Evolutionary conservation across 2,113 vertebrate genomes (phyloP).

Genomic region (Chamaea fasciata): DNA sequence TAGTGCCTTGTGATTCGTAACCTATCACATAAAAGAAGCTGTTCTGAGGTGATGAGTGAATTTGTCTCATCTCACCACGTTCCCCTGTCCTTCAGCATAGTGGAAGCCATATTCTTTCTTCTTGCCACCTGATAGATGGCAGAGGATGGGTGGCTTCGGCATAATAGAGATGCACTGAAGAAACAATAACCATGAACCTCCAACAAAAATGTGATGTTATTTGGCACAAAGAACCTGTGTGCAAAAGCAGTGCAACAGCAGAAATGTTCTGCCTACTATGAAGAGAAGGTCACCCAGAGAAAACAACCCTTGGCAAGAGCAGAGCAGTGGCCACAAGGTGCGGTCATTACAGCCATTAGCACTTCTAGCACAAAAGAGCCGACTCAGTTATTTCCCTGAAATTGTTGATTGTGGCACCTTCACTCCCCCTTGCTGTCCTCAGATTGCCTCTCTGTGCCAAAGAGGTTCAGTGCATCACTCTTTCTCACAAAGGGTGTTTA

Average conservation of each 20-base stretch:
- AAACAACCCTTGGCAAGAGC: background rate
- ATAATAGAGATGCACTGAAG: background rate
- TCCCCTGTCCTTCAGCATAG: background rate
- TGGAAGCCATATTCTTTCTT: background rate
- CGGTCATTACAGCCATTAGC: background rate
- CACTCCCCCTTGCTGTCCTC: background rate
- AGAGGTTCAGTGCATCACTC: background rate
- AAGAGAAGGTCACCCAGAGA: background rate
- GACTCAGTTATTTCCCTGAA: background rate
- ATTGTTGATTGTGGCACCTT: background rate
- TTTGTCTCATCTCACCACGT: background rate
- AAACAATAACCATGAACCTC: background rate
- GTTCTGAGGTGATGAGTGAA: background rate
- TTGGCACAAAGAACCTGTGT: background rate
- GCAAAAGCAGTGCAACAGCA: background rate
- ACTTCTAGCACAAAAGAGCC: background rate
- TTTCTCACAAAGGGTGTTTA: background rate
- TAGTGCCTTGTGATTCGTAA: background rate
- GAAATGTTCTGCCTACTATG: background rate
- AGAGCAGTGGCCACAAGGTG: background rate
- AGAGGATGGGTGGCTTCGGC: background rate
- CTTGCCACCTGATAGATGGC: background rate
- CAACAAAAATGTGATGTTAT: background rate
- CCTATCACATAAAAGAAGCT: background rate
- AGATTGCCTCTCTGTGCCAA: background rate